A percentile compares a stretch with the other conserved stretches of the same genome.
Conservation (phyloP, 2,888 invertebrate genomes). For the Machimus atricapillus region DNA sequence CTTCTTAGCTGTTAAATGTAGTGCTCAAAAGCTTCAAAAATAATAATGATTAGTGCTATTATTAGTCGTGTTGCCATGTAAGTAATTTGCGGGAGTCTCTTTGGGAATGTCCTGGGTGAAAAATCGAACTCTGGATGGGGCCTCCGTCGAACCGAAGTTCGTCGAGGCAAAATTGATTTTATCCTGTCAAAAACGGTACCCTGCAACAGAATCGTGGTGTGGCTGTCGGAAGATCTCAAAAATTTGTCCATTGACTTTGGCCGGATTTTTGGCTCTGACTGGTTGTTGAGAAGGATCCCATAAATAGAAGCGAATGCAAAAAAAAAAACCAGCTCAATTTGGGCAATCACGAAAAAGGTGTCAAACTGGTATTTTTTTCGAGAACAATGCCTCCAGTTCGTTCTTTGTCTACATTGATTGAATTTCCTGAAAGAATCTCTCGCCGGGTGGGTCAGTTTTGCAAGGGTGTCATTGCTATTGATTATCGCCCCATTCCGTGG, state of each 20-base stretch:
- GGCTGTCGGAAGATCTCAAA: neutral
- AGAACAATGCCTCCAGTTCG: neutral
- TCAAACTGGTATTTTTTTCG: neutral
- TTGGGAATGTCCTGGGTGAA: neutral
- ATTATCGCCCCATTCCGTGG: neutral
- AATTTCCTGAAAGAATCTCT: neutral
- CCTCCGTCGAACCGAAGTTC: neutral
- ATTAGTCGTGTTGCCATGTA: conserved; percentile 60
- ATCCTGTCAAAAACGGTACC: conserved; percentile 3
- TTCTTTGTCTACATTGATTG: neutral
- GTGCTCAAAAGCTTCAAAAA: conserved; percentile 18
- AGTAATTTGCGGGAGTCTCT: conserved; percentile 51
- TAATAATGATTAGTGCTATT: conserved; percentile 58
- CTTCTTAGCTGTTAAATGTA: conserved; percentile 7
- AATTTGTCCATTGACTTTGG: neutral
- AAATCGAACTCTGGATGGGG: conserved; percentile 11
- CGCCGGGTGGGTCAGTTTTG: neutral
- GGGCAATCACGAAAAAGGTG: neutral
- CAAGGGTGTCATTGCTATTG: neutral
- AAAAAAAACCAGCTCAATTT: neutral
- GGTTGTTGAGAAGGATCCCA: neutral
- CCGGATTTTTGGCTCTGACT: neutral
- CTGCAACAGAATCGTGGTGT: neutral
- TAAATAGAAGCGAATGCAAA: neutral
- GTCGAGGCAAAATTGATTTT: conserved; percentile 23